A percentile compares a stretch with the other conserved stretches of the same genome.
These are phyloP conservation scores for Sebastes nivosus DNA, from an alignment of 2,797 vertebrate species.

Conservation along the genomic window DNA sequence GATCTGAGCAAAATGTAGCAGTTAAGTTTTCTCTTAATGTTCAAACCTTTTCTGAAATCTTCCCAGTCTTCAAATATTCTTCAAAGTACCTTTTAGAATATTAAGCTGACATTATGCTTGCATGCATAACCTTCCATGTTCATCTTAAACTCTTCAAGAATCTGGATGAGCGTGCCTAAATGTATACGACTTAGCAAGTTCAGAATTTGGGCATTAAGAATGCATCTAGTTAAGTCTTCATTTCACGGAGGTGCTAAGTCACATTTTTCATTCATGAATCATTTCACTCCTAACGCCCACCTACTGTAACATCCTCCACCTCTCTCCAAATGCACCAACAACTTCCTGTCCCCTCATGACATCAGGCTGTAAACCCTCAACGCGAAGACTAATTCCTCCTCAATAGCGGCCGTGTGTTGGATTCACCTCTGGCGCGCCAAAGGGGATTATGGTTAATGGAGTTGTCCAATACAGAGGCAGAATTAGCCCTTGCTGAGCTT, in stretches of 20 bases:
- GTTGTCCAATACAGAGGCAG: constrained; percentile 43
- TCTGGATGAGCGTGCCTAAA: constrained; percentile 1
- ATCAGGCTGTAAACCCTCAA: constrained; percentile 26
- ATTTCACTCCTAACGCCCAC: constrained; percentile 16
- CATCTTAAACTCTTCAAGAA: constrained; percentile 18
- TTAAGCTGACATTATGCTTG: constrained; percentile 30
- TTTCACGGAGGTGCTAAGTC: constrained; percentile 19
- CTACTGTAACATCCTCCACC: constrained; percentile 12
- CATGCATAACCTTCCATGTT: constrained; percentile 28
- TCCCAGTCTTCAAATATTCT: constrained; percentile 12
- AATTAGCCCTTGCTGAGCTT: constrained; percentile 48
- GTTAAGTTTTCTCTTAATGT: not conserved
- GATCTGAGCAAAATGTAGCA: not conserved
- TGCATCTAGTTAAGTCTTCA: not conserved
- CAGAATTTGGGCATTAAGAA: not conserved
- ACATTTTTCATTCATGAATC: constrained; percentile 26
- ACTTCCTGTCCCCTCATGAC: constrained; percentile 21
- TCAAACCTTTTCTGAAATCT: constrained; percentile 22
- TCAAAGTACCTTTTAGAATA: constrained; percentile 25
- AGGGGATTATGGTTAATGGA: constrained; percentile 66
- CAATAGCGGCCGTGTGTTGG: constrained; percentile 31
- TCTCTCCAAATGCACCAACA: not conserved
- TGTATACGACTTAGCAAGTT: not conserved
- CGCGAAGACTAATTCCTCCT: constrained; percentile 36
- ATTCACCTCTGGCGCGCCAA: constrained; percentile 33